A percentile compares a stretch with the other conserved stretches of the same genome.
Evolutionary conservation across 2,113 vertebrate species (phyloP).

Genomic region (Tragelaphus buxtoni): DNA sequence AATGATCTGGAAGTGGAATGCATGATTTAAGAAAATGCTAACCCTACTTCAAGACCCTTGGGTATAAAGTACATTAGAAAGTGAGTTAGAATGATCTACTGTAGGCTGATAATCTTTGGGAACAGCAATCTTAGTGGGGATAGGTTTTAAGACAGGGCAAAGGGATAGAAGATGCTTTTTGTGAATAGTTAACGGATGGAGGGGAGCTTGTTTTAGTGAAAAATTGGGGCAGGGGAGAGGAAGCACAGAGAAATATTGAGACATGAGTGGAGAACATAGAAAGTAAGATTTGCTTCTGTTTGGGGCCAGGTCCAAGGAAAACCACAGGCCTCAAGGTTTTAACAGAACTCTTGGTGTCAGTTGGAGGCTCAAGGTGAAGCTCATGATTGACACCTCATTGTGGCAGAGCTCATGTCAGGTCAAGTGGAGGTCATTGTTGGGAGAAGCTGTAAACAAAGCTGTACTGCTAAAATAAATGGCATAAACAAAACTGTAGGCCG

Average conservation of each 20-base stretch:
- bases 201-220: neutral
- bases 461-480: neutral
- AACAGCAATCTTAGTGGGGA: neutral
- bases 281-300: neutral
- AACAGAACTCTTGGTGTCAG: neutral
- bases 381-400: neutral
- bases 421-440: neutral
- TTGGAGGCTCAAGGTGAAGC: neutral
- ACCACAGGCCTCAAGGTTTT: neutral
- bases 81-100: neutral
- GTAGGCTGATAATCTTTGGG: neutral
- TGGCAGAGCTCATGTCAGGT: neutral
- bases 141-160: neutral
- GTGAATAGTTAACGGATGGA: neutral
- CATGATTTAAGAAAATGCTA: neutral
- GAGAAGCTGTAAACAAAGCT: neutral
- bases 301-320: neutral
- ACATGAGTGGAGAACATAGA: neutral
- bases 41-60: neutral
- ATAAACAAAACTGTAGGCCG: neutral
- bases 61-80: neutral
- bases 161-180: neutral
- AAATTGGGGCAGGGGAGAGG: neutral
- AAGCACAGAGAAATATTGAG: neutral
- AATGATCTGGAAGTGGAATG: neutral